Conservation (phyloP, 2,113 vertebrate genomes). For the Erinaceus europaeus region DNA sequence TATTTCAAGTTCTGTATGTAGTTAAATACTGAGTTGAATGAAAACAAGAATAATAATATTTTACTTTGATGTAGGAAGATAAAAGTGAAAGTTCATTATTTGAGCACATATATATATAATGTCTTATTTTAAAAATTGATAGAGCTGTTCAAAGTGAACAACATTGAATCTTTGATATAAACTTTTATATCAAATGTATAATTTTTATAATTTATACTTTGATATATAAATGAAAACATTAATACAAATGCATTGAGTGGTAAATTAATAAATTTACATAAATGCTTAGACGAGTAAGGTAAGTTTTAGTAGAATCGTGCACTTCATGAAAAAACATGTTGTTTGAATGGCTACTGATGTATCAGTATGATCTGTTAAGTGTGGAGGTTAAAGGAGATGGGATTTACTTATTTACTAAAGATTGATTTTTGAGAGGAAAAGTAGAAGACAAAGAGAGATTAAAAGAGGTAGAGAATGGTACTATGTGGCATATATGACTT, state of each 20-base stretch:
- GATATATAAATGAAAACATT: background rate
- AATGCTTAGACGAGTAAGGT: background rate
- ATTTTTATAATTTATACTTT: background rate
- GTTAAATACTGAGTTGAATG: background rate
- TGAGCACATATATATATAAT: background rate
- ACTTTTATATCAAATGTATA: too few relatives aligned
- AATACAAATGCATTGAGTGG: background rate
- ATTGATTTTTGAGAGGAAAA: too few relatives aligned
- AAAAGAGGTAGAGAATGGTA: too few relatives aligned
- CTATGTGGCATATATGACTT: too few relatives aligned
- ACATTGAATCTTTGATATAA: too few relatives aligned
- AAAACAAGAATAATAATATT: constrained; percentile 15
- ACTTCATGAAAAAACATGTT: background rate
- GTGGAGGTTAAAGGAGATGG: background rate
- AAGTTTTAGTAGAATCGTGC: background rate
- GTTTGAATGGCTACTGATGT: background rate
- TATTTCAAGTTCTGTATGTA: background rate
- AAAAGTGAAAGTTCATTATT: background rate
- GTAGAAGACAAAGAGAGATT: background rate
- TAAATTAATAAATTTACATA: background rate
- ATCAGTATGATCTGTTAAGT: constrained; percentile 18
- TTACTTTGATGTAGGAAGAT: constrained; percentile 7
- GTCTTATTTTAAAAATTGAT: background rate
- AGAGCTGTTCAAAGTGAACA: background rate
- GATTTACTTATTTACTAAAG: too few relatives aligned